Base-by-base conservation (phyloP, 37 sponge, comb jelly and placozoan genomes). In the Beroe forskalii region DNA sequence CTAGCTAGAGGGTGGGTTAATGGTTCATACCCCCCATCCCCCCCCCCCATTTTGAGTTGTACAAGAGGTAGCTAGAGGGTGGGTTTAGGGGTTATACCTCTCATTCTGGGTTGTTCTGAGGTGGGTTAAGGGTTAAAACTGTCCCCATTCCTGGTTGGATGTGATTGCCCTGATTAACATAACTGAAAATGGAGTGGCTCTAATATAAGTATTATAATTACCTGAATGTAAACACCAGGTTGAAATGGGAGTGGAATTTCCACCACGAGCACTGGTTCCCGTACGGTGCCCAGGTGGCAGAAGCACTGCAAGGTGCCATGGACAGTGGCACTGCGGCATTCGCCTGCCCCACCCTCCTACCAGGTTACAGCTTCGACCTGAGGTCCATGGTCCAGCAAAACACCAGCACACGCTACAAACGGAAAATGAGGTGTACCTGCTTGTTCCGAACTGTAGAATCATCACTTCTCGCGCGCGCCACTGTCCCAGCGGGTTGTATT, bases 191-290 rank as follows among this genome's bases (percentile, higher is more conserved):
- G 60, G 60, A 55, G 17, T 20, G 9, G 60, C 9, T 20, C 60
- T 17, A 9, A 9, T 20, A 9, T 55, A 20, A 55, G 9, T 17
- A 55, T 17, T 20, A 20, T 17, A 55, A 17, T 55, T 55, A 55
- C 60, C 60, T 55, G 14, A 17, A 20, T 17, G 14, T 55, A 55
- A 55, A 55, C 17, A 55, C n/a, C 55, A 80, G 86, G 44, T 6
- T 38, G 28, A 41, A 44, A 22, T 80, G 55, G 44, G 86, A 80
- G 20, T 80, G 86, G 86, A 44, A 80, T 42, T 80, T 80, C 55
- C 25, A 44, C 25, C 55, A 44, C 44, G 86, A 44, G 30, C 44
- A 44, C 55, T 80, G 44, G 55, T 80, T 80, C 40, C 86, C 86
- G 30, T 80, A 80, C 55, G 55, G 55, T 0, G n/a, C 55, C 28